phyloP scores from a whole-genome alignment of 2,888 invertebrate species.

The Melieria crassipennis region DNA sequence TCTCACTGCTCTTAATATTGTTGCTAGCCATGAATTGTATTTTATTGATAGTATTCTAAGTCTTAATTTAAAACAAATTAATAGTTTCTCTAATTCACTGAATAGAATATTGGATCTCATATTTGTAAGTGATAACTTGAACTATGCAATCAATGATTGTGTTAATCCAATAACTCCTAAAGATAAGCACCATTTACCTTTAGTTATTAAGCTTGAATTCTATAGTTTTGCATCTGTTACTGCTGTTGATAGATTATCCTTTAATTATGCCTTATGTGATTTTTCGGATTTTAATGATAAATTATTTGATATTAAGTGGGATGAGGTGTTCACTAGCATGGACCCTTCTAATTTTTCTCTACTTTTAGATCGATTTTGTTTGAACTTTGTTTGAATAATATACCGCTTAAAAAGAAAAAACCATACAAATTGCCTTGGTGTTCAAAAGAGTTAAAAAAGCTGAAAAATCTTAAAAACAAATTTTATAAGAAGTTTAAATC shows the following conservation, averaged over 20 bases:
- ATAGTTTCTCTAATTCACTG: too few species aligned
- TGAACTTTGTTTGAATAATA: background rate
- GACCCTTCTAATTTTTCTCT: too few species aligned
- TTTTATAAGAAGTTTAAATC: background rate
- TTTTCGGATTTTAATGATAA: background rate
- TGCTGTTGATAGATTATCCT: background rate
- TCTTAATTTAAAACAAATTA: too few species aligned
- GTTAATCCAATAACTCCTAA: background rate
- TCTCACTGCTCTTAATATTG: too few species aligned
- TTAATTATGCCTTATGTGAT: conserved; percentile 2
- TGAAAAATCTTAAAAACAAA: background rate
- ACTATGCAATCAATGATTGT: background rate
- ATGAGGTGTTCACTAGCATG: too few species aligned
- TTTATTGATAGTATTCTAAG: too few species aligned
- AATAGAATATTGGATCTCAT: too few species aligned
- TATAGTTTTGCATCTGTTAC: background rate
- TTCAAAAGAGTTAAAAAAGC: background rate
- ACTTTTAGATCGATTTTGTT: too few species aligned
- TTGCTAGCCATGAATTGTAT: too few species aligned
- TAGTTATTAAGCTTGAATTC: background rate
- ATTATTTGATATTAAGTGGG: background rate
- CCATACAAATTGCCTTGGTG: background rate
- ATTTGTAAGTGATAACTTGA: background rate
- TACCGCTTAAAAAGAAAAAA: background rate
- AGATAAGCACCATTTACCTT: background rate